phyloP scores from a whole-genome alignment of 2,888 invertebrate genomes.

The Neelides folsomi region DNA sequence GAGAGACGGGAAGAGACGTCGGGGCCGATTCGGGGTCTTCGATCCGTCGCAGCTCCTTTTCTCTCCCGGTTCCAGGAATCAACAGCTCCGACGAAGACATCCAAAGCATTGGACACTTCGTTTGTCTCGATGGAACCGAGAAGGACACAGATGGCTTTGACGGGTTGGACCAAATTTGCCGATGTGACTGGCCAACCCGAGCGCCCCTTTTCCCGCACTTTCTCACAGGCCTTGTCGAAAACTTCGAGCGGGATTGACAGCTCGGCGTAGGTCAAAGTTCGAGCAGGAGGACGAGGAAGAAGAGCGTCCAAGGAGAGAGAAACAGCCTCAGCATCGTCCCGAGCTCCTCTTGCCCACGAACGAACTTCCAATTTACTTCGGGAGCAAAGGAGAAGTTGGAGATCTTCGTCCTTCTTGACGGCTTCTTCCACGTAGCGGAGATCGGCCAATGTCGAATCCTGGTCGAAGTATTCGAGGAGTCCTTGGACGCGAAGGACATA shows the following conservation, averaged over 20 bases:
- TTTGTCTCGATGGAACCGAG: conserved; percentile 79
- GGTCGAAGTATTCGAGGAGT: conserved; percentile 72
- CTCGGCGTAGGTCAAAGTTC: conserved; percentile 65
- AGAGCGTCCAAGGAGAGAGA: conserved; percentile 63
- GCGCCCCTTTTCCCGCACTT: conserved; percentile 43
- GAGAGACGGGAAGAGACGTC: conserved; percentile 22
- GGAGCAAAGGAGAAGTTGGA: conserved; percentile 51
- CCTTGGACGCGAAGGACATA: conserved; percentile 71
- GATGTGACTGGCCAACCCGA: conserved; percentile 52
- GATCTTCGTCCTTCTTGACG: conserved; percentile 80
- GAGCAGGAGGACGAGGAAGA: conserved; percentile 58
- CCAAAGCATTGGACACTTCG: conserved; percentile 66
- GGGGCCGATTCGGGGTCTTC: conserved; percentile 5
- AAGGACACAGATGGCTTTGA: conserved; percentile 80
- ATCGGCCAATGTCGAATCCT: conserved; percentile 68
- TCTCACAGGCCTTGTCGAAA: conserved; percentile 27
- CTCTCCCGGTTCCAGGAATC: conserved; percentile 28
- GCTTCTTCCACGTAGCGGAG: conserved; percentile 89
- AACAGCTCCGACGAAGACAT: conserved; percentile 49
- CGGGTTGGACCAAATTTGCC: conserved; percentile 70
- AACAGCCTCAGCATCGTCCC: conserved; percentile 65
- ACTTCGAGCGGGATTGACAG: conserved; percentile 31
- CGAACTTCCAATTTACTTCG: conserved; percentile 48
- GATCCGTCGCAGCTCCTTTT: conserved; percentile 11
- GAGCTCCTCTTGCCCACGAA: conserved; percentile 61